Base-by-base conservation (phyloP, 2,888 invertebrate genomes). In the Coecobrya sp. region DNA sequence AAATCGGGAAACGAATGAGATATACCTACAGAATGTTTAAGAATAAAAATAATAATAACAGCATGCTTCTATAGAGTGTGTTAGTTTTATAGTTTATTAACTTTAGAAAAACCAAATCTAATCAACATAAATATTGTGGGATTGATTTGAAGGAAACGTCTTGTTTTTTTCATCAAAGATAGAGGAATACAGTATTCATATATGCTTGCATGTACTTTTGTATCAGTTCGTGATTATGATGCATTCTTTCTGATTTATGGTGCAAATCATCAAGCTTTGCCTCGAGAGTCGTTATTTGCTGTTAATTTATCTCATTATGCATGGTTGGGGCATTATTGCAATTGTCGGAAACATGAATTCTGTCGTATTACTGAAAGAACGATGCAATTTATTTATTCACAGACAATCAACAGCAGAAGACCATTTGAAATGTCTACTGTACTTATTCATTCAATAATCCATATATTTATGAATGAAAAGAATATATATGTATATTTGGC, bases 261-360 rank as follows among this genome's bases (percentile, higher is more conserved):
- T 76, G 76, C 76, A 76, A 79, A 87, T 73, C 76, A 55, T 70
- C 49, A 25, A 27, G 70, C 30, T n/a, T 52, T 87, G 62, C 68
- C 81, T 81, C 19, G 30, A 49, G 81, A 52, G 22, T 25, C 16
- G 52, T 79, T 55, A 0, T 49, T 79, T 79, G 13, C 81, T 45
- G 36, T 68, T 81, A 88, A 81, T 27, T 68, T 81, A 81, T 81
- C 65, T 81, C 65, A 65, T 88, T 88, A 88, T 49, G 42, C 36
- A 76, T 76, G 76, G 59, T 55, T 76, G 55, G 27, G 30, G 52
- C 76, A 52, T n/a, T 42, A 36, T 36, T 30, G 45, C 36, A 30
- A n/a, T 68, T 88, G 88, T 65, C 88, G 88, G 88, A 88, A 88
- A 88, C 88, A 22, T 65, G 55, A 79, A 55, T 62, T 79, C 55